Evolutionary conservation across 2,797 vertebrate genomes (phyloP), one percentile per base, ranked within the genome.

Genomic region (Falco biarmicus): DNA sequence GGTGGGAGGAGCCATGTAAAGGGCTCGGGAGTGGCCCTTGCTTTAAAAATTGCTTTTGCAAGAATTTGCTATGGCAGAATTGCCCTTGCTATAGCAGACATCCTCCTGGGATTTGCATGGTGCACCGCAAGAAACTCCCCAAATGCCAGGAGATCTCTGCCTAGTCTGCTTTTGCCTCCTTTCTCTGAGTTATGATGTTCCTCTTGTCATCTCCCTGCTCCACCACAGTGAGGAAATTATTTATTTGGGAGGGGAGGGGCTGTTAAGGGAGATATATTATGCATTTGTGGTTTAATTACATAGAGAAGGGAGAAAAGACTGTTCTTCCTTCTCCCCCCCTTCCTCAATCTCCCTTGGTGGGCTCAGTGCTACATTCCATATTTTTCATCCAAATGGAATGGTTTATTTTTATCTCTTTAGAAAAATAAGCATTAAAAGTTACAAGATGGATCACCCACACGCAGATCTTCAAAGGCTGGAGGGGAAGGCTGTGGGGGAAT

Each of bases 371-470:
- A 14, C 90, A 56, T 66, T 81, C 68, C 8, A 3, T 89, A 73
- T 93, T 96, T 96, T 94, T 95, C 82, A 90, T 82, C 81, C 37
- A 6, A 86, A 50, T 26, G 31, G 86, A 86, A 92, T 4, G 7
- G 69, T 92, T 95, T 89, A 63, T 96, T 95, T 93, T 91, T 83
- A 79, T 93, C 75, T 84, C 71, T 82, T 83, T 69, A n/a, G 71
- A 78, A 77, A 92, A 93, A 93, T 26, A 93, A 94, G 41, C 37
- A 6, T 81, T 93, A 73, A 41, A 93, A 94, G 78, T 83, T 89
- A 26, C 43, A 78, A 91, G 94, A 93, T 87, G 77, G 74, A 93
- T 95, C 19, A 17, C 95, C 43, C 9, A 3, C 54, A 7, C 25
- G 84, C 45, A 32, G 87, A 28, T 92, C 87, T 53, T 88, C 66